Evolutionary conservation across 2,888 invertebrate species (phyloP).

Genomic region (Glaucopsyche alexis): DNA sequence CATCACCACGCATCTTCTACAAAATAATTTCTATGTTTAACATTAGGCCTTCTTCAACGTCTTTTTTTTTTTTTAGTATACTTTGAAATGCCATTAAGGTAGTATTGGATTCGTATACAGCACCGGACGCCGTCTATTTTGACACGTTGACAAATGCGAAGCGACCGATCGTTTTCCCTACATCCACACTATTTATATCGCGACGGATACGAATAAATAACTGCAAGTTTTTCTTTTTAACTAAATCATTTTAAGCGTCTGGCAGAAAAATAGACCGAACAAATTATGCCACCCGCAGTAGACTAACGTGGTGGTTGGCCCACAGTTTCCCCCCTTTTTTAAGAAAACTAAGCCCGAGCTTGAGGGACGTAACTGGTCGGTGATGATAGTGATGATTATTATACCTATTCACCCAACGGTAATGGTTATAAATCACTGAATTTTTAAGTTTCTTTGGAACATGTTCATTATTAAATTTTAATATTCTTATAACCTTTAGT

Average conservation of each 20-base stretch:
- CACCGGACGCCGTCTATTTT: constrained; percentile 28
- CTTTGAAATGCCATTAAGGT: too few relatives aligned
- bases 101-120: constrained; percentile 13
- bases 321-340: too few relatives aligned
- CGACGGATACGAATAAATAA: constrained; percentile 44
- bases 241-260: constrained; percentile 10
- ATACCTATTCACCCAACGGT: not conserved
- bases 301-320: too few relatives aligned
- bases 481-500: not conserved
- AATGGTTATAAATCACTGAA: not conserved
- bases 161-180: constrained; percentile 45
- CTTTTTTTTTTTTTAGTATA: too few relatives aligned
- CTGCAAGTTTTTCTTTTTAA: constrained; percentile 1
- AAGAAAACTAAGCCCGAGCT: too few relatives aligned
- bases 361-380: too few relatives aligned
- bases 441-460: not conserved
- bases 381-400: not conserved
- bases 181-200: constrained; percentile 51
- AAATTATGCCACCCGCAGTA: not conserved
- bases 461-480: not conserved
- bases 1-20: too few relatives aligned
- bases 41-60: too few relatives aligned
- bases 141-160: constrained; percentile 41
- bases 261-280: not conserved
- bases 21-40: too few relatives aligned